Evolutionary conservation across 1,140 invertebrate genomes (phyloP).

Genomic region (Atta texana): DNA sequence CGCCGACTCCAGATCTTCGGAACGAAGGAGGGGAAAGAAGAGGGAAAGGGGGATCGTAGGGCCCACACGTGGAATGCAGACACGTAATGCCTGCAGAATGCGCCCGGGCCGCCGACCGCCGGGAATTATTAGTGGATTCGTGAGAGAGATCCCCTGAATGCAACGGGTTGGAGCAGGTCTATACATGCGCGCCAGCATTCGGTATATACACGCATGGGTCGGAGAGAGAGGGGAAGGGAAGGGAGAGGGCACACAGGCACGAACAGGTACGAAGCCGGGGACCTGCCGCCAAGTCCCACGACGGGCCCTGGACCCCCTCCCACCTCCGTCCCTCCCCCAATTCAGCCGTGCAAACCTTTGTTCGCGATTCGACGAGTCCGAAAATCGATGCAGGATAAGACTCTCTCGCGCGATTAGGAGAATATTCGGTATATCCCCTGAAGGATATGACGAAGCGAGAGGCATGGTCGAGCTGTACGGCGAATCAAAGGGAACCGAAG

Average conservation of each 20-base stretch:
- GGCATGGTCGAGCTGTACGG: background rate
- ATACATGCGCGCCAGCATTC: constrained; percentile 8
- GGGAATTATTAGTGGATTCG: constrained; percentile 82
- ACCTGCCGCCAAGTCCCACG: constrained; percentile 59
- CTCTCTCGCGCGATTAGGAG: constrained; percentile 15
- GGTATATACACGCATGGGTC: constrained; percentile 4
- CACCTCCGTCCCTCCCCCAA: background rate
- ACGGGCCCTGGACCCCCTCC: constrained; percentile 20
- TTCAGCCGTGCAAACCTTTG: constrained; percentile 63
- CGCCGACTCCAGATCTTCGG: background rate
- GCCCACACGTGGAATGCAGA: constrained; percentile 83
- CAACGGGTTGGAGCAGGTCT: constrained; percentile 70
- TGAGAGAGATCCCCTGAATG: constrained; percentile 78
- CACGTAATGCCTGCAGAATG: constrained; percentile 84
- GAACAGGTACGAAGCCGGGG: constrained; percentile 72
- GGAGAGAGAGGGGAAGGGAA: background rate
- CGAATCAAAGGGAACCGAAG: background rate
- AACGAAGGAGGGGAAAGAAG: background rate
- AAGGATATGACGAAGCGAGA: background rate
- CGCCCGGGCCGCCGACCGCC: constrained; percentile 71
- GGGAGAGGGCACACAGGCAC: constrained; percentile 54
- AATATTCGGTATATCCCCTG: background rate
- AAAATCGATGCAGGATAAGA: constrained; percentile 64
- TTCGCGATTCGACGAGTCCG: constrained; percentile 53
- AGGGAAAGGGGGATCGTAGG: constrained; percentile 74